Conservation (phyloP, 2,888 invertebrate genomes). For the Merodon equestris region DNA sequence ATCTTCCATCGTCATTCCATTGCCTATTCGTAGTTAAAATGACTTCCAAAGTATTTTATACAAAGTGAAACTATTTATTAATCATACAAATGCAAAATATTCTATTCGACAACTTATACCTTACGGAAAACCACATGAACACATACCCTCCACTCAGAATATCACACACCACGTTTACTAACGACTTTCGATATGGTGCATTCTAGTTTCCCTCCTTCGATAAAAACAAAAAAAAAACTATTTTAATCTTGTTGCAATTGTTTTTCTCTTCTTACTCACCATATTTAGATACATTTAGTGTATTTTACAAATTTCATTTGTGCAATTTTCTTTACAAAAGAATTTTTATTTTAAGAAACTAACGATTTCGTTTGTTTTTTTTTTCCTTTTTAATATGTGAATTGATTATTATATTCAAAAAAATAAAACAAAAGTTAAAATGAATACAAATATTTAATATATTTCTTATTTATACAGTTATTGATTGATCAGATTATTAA, state of each 20-base stretch:
- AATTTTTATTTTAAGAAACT: constrained; percentile 27
- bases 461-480: constrained; percentile 62
- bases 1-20: constrained; percentile 68
- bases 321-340: constrained; percentile 64
- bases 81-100: constrained; percentile 31
- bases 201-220: not conserved
- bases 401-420: constrained; percentile 34
- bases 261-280: not conserved
- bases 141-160: constrained; percentile 6
- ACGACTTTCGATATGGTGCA: constrained; percentile 46
- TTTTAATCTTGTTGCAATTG: constrained; percentile 23
- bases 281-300: too few species aligned
- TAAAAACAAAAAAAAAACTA: too few species aligned
- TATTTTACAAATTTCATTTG: constrained; percentile 36
- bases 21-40: constrained; percentile 50
- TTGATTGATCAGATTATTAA: constrained; percentile 52
- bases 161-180: too few species aligned
- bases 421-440: constrained; percentile 23
- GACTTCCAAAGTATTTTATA: constrained; percentile 45
- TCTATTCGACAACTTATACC: constrained; percentile 12
- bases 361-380: not conserved
- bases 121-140: constrained; percentile 18
- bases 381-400: constrained; percentile 24
- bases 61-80: constrained; percentile 37
- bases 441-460: constrained; percentile 40